Conservation (phyloP, 2,797 vertebrate genomes). For the Bryconaethiops microstoma region DNA sequence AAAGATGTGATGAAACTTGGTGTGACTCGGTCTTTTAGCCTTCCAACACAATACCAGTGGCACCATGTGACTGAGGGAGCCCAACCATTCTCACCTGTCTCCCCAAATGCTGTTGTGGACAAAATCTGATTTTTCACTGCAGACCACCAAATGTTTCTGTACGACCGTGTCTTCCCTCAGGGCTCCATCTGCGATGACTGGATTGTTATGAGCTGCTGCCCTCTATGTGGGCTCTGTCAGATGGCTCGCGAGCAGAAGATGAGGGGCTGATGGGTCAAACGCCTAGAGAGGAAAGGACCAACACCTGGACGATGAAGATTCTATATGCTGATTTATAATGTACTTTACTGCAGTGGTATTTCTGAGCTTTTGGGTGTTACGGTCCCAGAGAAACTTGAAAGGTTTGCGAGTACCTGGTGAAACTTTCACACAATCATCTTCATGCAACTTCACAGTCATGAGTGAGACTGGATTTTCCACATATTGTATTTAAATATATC, state of each 20-base stretch:
- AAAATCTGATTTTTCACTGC: no score
- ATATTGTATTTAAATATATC: no score
- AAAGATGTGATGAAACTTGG: no score
- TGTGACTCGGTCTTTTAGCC: no score
- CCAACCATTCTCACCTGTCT: no score
- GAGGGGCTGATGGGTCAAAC: constrained; percentile 61
- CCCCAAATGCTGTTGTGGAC: no score
- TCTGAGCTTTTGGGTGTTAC: background rate
- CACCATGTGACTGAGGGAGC: no score
- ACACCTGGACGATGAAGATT: background rate
- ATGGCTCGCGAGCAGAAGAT: constrained; percentile 79
- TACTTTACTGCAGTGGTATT: background rate
- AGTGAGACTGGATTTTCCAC: no score
- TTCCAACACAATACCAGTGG: no score
- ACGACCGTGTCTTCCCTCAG: constrained; percentile 23
- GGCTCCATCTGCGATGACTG: constrained; percentile 82
- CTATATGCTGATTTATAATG: background rate
- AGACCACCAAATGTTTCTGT: background rate
- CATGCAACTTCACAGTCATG: no score
- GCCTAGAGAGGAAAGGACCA: background rate
- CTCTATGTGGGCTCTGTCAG: constrained; percentile 78
- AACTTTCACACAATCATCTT: background rate
- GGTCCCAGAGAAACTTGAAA: background rate
- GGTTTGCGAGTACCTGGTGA: background rate
- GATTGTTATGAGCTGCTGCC: constrained; percentile 74